Evolutionary conservation across 2,113 vertebrate species (phyloP), one percentile per base, ranked within the genome.

Genomic region (Eidolon helvum): DNA sequence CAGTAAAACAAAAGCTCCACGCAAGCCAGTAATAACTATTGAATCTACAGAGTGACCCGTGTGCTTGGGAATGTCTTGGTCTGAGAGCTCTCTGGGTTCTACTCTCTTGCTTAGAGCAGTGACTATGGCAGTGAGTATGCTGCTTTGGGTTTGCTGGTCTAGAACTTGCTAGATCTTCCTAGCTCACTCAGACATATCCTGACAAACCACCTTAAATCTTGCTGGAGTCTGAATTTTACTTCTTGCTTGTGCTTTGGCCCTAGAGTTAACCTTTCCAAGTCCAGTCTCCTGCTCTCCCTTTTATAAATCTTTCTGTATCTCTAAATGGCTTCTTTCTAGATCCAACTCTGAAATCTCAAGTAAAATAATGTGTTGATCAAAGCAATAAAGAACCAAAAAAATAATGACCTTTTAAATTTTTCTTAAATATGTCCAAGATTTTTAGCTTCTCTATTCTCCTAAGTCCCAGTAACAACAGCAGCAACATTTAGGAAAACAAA

Each of bases 91-190:
- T 79, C 48, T 40, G 57, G 91, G 84, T 83, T 68, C 74, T 69
- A 35, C 50, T 95, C n/a, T 87, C 22, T 93, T 93, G 40, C 9
- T 77, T 43, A 65, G 59, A 45, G 45, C 0, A 24, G n/a, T 45
- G 61, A 57, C 61, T 55, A 40, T 1, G 19, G 38, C 38, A 91
- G 24, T 11, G 57, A 75, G 90, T 30, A 22, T 91, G 57, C 38
- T 80, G 63, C 69, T 96, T 71, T 85, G 92, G 50, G 77, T 74
- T 92, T 89, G 75, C 80, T 92, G 66, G 57, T 48, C 59, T 87
- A 87, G 53, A 92, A 83, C 40, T 82, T 89, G 83, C 24, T n/a
- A 96, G 55, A 83, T 89, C 79, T 87, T 55, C 55, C 35, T 79
- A 69, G n/a, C 48, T 68, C 75, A 95, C 33, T 90, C 43, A 50